These are phyloP conservation scores for Caligus rogercresseyi DNA, from an alignment of 1,140 invertebrate species.

Conservation along the genomic window DNA sequence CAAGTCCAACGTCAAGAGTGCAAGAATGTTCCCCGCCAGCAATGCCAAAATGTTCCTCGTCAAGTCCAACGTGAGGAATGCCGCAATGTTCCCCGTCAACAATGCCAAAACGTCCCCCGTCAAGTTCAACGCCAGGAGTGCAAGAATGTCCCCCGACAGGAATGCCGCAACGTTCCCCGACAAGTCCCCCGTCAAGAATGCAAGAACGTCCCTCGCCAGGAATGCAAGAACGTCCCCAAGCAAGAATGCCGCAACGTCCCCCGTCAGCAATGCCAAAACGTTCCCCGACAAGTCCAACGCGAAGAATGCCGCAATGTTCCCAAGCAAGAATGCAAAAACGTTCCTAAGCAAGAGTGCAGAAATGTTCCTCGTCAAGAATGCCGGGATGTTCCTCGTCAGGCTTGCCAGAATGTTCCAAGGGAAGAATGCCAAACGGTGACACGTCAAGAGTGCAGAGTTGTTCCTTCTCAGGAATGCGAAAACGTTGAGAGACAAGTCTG, in stretches of 20 bases:
- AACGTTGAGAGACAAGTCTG: constrained; percentile 8
- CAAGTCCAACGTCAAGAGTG: constrained; percentile 19
- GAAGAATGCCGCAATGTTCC: constrained; percentile 8
- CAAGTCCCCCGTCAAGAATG: constrained; percentile 11
- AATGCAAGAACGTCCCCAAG: constrained; percentile 10
- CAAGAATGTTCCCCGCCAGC: constrained; percentile 15
- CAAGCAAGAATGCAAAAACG: constrained; percentile 14
- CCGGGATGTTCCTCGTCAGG: constrained; percentile 9
- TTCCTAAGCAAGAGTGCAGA: constrained; percentile 14
- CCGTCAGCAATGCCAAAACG: constrained; percentile 7
- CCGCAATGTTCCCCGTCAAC: constrained; percentile 11
- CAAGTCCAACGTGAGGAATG: constrained; percentile 11
- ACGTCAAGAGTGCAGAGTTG: neutral
- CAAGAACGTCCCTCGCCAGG: constrained; percentile 6
- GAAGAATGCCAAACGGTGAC: constrained; percentile 14
- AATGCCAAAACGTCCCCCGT: constrained; percentile 14
- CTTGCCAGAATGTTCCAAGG: constrained; percentile 14
- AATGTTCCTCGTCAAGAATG: constrained; percentile 17
- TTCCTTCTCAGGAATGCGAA: constrained; percentile 10
- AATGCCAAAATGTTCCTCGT: constrained; percentile 17
- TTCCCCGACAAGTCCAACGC: constrained; percentile 4
- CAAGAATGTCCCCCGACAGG: constrained; percentile 17
- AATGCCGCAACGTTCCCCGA: constrained; percentile 14
- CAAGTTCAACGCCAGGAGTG: constrained; percentile 17
- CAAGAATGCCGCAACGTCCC: constrained; percentile 17